A percentile compares a stretch with the other conserved stretches of the same genome.
Evolutionary conservation across 2,113 vertebrate genomes (phyloP).

Genomic region (Hemiprocne comata): DNA sequence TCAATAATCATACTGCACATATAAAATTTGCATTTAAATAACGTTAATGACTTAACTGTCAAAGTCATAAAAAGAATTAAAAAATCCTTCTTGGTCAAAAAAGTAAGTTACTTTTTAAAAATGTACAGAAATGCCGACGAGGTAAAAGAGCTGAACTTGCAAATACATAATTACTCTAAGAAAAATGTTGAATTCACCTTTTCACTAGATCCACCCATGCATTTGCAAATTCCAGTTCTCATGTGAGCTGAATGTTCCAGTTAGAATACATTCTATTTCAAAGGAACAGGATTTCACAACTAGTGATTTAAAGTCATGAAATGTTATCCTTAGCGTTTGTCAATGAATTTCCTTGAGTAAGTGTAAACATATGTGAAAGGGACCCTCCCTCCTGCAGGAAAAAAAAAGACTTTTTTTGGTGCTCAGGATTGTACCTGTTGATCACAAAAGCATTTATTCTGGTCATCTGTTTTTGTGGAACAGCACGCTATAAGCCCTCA

Average conservation of each 20-base stretch:
- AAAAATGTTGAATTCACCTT: neutral
- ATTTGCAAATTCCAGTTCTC: neutral
- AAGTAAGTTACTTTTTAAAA: neutral
- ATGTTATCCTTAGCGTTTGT: neutral
- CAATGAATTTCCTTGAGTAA: neutral
- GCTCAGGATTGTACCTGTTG: neutral
- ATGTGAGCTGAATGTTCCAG: neutral
- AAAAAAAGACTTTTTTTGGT: neutral
- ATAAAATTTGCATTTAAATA: slow-evolving; percentile 28
- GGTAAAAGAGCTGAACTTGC: neutral
- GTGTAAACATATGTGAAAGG: neutral
- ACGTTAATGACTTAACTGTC: neutral
- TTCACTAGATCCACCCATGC: neutral
- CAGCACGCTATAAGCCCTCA: neutral
- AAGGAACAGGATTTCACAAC: neutral
- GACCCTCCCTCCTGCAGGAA: neutral
- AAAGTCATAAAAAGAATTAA: neutral
- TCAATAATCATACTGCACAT: neutral
- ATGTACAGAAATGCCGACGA: neutral
- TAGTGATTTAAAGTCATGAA: neutral
- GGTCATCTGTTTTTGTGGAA: neutral
- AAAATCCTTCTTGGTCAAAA: neutral
- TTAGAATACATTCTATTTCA: neutral
- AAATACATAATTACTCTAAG: neutral
- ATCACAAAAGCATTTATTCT: neutral